Evolutionary conservation across 92 coral and sea anemone species (phyloP).

Genomic region (Palythoa heliodiscus): DNA sequence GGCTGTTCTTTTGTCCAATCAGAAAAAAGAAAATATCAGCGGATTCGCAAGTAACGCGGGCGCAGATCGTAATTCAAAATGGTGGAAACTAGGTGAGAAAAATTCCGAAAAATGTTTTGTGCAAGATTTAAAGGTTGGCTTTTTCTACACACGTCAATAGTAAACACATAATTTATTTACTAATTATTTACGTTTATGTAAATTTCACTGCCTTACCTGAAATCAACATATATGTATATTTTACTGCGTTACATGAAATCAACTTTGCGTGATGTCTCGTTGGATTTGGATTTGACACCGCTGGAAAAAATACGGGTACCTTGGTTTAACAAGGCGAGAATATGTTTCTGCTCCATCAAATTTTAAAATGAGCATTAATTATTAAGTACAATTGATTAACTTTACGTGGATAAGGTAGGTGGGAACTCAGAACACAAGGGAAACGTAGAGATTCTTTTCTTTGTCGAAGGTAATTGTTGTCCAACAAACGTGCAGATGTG

Average conservation of each 20-base stretch:
- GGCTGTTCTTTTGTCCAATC: slow-evolving; percentile 69
- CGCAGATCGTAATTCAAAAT: slow-evolving; percentile 29
- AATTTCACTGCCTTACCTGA: too few species aligned
- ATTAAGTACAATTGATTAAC: neutral
- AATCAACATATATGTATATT: too few species aligned
- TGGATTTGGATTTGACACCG: neutral
- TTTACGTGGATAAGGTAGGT: neutral
- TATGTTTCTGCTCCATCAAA: slow-evolving; percentile 2
- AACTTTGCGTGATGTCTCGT: neutral
- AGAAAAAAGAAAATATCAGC: slow-evolving; percentile 55
- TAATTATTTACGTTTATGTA: neutral
- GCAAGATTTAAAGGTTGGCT: neutral
- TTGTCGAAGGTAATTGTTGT: neutral
- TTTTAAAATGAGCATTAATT: slow-evolving; percentile 19
- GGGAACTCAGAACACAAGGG: neutral
- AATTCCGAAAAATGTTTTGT: too few species aligned
- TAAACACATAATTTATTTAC: neutral
- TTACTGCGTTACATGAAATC: too few species aligned
- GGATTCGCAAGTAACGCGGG: slow-evolving; percentile 48
- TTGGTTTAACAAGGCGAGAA: neutral
- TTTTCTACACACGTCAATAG: neutral
- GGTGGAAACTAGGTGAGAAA: neutral
- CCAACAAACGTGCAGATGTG: neutral
- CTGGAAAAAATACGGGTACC: neutral
- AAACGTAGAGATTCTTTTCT: neutral